A percentile compares a stretch with the other conserved stretches of the same genome.
Conservation (phyloP, 30 jellyfish, hydroid and myxozoan genomes). For the Hydractinia symbiolongicarpus region DNA sequence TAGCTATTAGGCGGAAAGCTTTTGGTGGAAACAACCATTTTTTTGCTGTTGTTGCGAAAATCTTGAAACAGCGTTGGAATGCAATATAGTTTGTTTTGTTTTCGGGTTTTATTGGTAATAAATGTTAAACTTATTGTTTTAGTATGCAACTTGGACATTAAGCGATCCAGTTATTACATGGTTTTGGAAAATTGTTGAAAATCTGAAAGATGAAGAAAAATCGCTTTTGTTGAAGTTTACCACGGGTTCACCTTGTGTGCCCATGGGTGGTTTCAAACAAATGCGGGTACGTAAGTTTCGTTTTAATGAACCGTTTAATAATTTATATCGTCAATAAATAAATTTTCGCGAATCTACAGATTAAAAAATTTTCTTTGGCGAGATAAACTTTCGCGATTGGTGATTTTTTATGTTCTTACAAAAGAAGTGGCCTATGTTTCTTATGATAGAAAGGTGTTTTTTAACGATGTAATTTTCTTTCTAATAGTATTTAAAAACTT, state of each 20-base stretch:
- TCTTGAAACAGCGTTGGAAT: neutral
- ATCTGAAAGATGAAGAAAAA: slow-evolving; percentile 66
- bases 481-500: too few species aligned
- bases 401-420: too few species aligned
- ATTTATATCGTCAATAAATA: too few species aligned
- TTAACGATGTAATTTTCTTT: too few species aligned
- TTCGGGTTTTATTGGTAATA: neutral
- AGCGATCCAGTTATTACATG: slow-evolving; percentile 40
- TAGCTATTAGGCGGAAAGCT: too few species aligned
- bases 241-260: slow-evolving; percentile 89
- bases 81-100: neutral
- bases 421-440: too few species aligned
- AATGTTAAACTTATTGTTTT: neutral
- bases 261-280: slow-evolving; percentile 79
- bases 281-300: slow-evolving; percentile 32
- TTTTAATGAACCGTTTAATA: neutral
- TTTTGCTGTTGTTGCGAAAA: neutral
- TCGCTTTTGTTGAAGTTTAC: slow-evolving; percentile 58
- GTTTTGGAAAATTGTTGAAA: slow-evolving; percentile 70
- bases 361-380: too few species aligned
- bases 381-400: too few species aligned
- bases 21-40: too few species aligned
- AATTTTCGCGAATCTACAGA: too few species aligned
- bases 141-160: slow-evolving; percentile 51
- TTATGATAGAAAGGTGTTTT: too few species aligned